A percentile compares a stretch with the other conserved stretches of the same genome.
phyloP scores from a whole-genome alignment of 2,797 vertebrate genomes.

The Iguana delicatissima region DNA sequence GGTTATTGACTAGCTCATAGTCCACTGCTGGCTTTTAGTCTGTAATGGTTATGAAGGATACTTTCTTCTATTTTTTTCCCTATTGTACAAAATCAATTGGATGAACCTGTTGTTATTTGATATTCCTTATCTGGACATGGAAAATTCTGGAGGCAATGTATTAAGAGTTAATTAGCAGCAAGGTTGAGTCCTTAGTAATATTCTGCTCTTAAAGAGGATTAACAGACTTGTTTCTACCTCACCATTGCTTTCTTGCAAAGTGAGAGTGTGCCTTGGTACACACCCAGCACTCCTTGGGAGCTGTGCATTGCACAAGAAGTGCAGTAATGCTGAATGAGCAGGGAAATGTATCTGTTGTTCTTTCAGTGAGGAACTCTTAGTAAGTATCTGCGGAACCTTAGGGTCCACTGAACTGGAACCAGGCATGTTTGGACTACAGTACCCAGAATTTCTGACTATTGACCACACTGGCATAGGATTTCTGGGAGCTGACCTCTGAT shows the following conservation, averaged over 20 bases:
- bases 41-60: not conserved
- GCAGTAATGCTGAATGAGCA: not conserved
- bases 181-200: not conserved
- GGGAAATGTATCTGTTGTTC: not conserved
- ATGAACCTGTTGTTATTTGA: not conserved
- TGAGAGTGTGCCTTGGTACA: not conserved
- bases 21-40: not conserved
- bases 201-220: not conserved
- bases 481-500: not conserved
- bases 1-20: not conserved
- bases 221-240: not conserved
- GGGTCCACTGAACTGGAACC: not conserved
- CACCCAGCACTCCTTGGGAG: not conserved
- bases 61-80: not conserved
- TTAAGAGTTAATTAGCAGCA: not conserved
- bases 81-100: not conserved
- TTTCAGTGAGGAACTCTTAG: not conserved
- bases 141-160: not conserved
- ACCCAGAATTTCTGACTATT: not conserved
- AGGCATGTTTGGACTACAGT: not conserved
- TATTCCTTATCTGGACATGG: not conserved
- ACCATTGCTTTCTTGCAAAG: not conserved
- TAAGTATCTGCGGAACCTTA: not conserved
- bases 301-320: not conserved
- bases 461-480: no score